phyloP scores from a whole-genome alignment of 2,797 vertebrate genomes.

The Hydrolagus colliei region DNA sequence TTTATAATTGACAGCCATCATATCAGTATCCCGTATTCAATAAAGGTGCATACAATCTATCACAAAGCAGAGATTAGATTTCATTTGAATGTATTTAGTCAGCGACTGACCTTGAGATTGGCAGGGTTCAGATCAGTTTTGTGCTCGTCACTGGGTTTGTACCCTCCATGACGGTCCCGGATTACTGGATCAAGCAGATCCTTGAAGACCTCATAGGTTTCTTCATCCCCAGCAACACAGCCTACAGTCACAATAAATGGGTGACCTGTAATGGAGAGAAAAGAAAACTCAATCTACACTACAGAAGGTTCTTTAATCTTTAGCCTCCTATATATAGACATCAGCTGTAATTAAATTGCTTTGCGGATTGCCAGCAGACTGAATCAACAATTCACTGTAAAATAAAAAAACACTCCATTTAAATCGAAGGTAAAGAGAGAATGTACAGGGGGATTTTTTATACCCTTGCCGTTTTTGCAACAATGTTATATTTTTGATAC shows the following conservation, averaged over 20 bases:
- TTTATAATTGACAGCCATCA: neutral
- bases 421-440: neutral
- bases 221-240: conserved; percentile 86
- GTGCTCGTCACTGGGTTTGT: conserved; percentile 89
- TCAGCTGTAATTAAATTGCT: too few species aligned
- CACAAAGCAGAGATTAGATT: neutral
- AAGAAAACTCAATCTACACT: neutral
- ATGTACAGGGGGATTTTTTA: neutral
- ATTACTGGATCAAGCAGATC: conserved; percentile 83
- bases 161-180: conserved; percentile 82
- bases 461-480: neutral
- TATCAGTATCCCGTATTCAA: neutral
- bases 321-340: neutral
- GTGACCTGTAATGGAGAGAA: conserved; percentile 61
- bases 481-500: neutral
- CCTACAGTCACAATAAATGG: conserved; percentile 94
- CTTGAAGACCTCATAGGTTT: conserved; percentile 80
- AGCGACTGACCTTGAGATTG: conserved; percentile 70
- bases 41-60: neutral
- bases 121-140: conserved; percentile 81
- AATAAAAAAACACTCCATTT: neutral
- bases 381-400: neutral
- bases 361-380: neutral
- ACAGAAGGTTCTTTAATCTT: neutral
- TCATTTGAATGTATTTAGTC: neutral